phyloP scores from a whole-genome alignment of 2,797 vertebrate genomes.

The Fistularia commersonii region DNA sequence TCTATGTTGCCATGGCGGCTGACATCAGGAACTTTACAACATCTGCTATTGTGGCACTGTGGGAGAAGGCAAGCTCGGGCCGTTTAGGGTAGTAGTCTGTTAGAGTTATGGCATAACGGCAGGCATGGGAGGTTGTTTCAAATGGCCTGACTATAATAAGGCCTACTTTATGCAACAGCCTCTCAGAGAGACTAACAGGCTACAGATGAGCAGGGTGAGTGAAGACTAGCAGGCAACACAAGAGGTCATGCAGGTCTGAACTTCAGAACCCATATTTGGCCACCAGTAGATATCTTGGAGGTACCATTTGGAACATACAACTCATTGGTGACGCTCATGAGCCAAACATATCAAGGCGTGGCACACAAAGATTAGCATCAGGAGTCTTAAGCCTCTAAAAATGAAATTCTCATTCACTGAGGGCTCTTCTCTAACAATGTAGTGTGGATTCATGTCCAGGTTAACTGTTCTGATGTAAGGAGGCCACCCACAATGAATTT shows the following conservation, averaged over 20 bases:
- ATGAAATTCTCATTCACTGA: neutral
- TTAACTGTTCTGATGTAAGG: neutral
- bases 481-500: neutral
- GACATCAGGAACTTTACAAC: too few species aligned
- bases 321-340: neutral
- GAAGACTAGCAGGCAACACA: too few species aligned
- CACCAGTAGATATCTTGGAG: neutral
- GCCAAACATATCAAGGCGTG: neutral
- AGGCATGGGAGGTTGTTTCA: too few species aligned
- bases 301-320: neutral
- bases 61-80: too few species aligned
- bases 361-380: neutral
- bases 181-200: too few species aligned
- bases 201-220: too few species aligned
- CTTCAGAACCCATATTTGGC: neutral
- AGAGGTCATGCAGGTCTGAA: neutral
- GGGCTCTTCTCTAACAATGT: neutral
- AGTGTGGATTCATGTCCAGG: neutral
- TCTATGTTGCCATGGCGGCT: too few species aligned
- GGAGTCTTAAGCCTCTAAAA: neutral
- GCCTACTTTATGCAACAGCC: too few species aligned
- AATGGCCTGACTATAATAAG: too few species aligned
- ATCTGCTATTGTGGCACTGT: too few species aligned
- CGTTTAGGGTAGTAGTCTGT: too few species aligned
- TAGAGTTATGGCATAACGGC: too few species aligned